Conservation (phyloP, 1,140 invertebrate genomes). For the Bombus terrestris region DNA sequence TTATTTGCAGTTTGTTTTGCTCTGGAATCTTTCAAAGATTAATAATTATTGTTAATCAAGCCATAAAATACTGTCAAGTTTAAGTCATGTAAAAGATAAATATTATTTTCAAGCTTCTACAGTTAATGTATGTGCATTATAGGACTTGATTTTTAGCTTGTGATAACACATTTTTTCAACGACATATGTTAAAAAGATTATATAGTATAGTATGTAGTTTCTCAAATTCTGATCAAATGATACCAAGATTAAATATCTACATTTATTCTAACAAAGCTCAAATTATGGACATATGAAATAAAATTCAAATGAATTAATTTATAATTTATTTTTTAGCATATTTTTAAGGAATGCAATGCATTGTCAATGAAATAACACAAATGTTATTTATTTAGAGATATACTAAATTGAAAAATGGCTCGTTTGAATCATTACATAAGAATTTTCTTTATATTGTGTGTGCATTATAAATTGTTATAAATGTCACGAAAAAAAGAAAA, state of each 20-base stretch:
- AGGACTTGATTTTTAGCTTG: conserved; percentile 9
- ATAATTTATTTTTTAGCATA: conserved; percentile 37
- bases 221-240: background rate
- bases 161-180: conserved; percentile 4
- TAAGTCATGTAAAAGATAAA: conserved; percentile 25
- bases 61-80: conserved; percentile 22
- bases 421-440: conserved; percentile 5
- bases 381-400: conserved; percentile 32
- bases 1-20: conserved; percentile 21
- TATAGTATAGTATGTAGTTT: background rate
- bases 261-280: background rate
- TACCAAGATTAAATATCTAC: background rate
- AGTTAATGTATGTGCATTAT: conserved; percentile 5
- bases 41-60: conserved; percentile 4
- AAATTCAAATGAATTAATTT: conserved; percentile 14
- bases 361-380: background rate
- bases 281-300: background rate
- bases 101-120: conserved; percentile 18
- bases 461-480: conserved; percentile 30
- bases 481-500: conserved; percentile 1
- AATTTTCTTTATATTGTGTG: conserved; percentile 10
- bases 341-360: conserved; percentile 12
- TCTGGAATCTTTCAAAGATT: background rate
- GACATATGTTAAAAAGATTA: conserved; percentile 3
- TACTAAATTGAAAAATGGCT: background rate